Conservation (phyloP, 2,888 invertebrate genomes). For the Gari tellinella region DNA sequence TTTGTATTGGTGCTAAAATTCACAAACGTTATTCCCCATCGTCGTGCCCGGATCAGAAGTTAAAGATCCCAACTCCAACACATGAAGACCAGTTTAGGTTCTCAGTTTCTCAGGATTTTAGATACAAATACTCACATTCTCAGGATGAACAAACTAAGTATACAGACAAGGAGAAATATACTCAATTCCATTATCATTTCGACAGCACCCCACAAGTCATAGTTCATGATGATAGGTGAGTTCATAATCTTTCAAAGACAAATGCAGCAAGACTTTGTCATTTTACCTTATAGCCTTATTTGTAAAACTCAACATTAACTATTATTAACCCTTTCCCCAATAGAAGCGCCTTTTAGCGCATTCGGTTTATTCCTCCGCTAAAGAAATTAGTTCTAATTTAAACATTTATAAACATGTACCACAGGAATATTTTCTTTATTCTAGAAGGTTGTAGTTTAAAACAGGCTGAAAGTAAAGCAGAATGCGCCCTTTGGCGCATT, state of each 20-base stretch:
- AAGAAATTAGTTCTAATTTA: too few relatives aligned
- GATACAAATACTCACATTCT: neutral
- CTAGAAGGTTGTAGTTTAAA: too few relatives aligned
- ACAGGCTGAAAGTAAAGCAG: too few relatives aligned
- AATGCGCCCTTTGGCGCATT: too few relatives aligned
- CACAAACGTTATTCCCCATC: slow-evolving; percentile 49
- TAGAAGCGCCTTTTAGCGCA: too few relatives aligned
- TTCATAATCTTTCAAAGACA: neutral
- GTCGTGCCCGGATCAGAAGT: neutral
- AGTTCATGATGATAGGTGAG: slow-evolving; percentile 1
- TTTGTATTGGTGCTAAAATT: slow-evolving; percentile 64
- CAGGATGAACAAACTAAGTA: neutral
- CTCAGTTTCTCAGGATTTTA: neutral
- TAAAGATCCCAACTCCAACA: neutral
- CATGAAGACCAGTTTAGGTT: slow-evolving; percentile 1
- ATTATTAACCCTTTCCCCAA: too few relatives aligned
- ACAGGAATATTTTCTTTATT: too few relatives aligned
- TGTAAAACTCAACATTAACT: too few relatives aligned
- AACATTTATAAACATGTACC: too few relatives aligned
- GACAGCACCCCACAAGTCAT: neutral
- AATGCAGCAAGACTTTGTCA: too few relatives aligned
- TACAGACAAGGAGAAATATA: neutral
- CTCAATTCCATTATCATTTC: neutral
- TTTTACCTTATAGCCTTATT: too few relatives aligned
- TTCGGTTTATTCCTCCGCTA: too few relatives aligned